Evolutionary conservation across 1,140 invertebrate species (phyloP), one percentile per base, ranked within the genome.

Genomic region (Daktulosphaira vitifoliae): DNA sequence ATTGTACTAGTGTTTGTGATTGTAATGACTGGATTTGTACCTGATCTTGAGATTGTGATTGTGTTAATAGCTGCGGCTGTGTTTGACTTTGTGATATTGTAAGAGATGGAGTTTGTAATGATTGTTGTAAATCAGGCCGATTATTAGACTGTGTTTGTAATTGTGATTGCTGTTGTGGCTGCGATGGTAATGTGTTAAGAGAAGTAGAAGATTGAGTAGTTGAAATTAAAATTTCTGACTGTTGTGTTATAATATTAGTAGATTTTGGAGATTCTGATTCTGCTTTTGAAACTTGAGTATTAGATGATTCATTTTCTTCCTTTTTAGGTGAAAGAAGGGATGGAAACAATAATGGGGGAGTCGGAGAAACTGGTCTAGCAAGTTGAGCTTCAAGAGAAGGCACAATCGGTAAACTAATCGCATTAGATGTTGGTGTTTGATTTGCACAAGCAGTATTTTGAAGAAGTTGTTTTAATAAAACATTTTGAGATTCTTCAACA

Each of bases 381-480:
- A 88, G 71, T 70, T 88, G 86, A 1, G 82, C 85, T 73, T 87
- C 85, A 64, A 88, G 71, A 1, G 85, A 88, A 22, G 83, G 81
- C 22, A 86, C 84, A n/a, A 81, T 71, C 0, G 84, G 83, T 56
- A 64, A 29, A 48, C 50, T 68, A 29, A 65, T 18, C 11, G 67
- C 49, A 65, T 25, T 50, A 71, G 73, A 69, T 70, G 76, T 65
- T 25, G 79, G 76, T 70, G 72, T 76, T 18, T 74, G 73, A 38
- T 79, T 78, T 6, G 81, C 81, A 72, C 82, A 85, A 6, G 81
- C 87, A 9, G 87, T 89, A 69, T 91, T 93, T 73, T 94, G 90
- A 18, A 96, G 73, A 23, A 96, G 76, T 73, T 95, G 89, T 72
- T 95, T 95, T 18, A 96, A 74, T 16, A 96, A 74, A 9, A 92